These are phyloP conservation scores for Ornithoptera priamus DNA, from an alignment of 2,888 invertebrate species.

Conservation along the genomic window DNA sequence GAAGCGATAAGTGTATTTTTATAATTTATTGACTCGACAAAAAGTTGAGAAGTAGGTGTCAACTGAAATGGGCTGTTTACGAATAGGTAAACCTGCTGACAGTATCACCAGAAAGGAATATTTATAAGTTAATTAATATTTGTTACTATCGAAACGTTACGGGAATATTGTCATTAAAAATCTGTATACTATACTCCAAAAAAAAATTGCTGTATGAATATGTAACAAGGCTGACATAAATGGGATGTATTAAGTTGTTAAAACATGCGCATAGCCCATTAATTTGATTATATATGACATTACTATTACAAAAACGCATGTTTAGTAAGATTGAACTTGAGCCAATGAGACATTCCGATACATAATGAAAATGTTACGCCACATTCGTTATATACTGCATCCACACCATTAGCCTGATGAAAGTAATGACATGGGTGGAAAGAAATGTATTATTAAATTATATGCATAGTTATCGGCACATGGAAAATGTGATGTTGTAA, in stretches of 20 bases:
- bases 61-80: neutral
- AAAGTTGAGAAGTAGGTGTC: slow-evolving; percentile 2
- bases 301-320: slow-evolving; percentile 2
- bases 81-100: slow-evolving; percentile 14
- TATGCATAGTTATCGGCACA: slow-evolving; percentile 9
- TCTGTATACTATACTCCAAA: neutral
- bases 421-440: slow-evolving; percentile 16
- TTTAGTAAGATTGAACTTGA: slow-evolving; percentile 17
- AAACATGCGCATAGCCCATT: neutral
- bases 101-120: neutral
- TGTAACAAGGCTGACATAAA: neutral
- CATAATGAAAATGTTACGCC: slow-evolving; percentile 18
- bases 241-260: neutral
- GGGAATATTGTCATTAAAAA: too few relatives aligned
- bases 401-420: slow-evolving; percentile 7
- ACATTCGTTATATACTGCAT: slow-evolving; percentile 7
- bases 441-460: slow-evolving; percentile 21
- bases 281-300: slow-evolving; percentile 2
- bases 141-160: neutral
- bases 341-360: slow-evolving; percentile 32
- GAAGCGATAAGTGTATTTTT: neutral
- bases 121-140: neutral
- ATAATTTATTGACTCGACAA: slow-evolving; percentile 19
- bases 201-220: neutral
- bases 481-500: neutral